Evolutionary conservation across 2,113 vertebrate genomes (phyloP).

Genomic region (Pachyramphus minor): DNA sequence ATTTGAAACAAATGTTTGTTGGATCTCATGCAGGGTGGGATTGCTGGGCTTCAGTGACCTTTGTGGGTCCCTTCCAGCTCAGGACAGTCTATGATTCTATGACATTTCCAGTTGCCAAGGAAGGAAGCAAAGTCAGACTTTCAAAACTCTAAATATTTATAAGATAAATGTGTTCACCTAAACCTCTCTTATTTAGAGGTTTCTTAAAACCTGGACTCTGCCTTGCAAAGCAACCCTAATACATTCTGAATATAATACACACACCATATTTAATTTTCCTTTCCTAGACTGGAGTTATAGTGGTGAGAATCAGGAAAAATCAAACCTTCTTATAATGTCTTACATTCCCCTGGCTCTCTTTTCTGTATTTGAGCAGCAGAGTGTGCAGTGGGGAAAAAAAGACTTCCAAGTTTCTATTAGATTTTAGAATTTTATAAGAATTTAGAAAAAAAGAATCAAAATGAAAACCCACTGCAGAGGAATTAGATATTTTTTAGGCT

Average conservation of each 20-base stretch:
- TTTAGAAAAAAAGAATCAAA: not conserved
- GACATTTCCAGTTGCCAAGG: not conserved
- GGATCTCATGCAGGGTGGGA: not conserved
- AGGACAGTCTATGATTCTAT: not conserved
- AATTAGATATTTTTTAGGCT: not conserved
- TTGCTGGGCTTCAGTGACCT: not conserved
- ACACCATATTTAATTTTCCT: not conserved
- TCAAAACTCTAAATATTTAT: not conserved
- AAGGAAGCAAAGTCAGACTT: not conserved
- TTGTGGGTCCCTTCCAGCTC: not conserved
- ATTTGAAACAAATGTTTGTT: not conserved
- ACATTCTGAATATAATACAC: not conserved
- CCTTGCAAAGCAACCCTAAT: not conserved
- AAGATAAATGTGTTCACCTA: not conserved
- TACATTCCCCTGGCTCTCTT: not conserved
- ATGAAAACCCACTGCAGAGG: not conserved
- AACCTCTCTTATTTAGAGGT: not conserved
- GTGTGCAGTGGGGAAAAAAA: accelerated
- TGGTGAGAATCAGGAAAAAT: not conserved
- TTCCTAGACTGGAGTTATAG: not conserved
- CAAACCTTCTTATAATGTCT: not conserved
- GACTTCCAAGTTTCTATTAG: not conserved
- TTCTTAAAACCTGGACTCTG: not conserved
- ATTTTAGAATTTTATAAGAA: not conserved
- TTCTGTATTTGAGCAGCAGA: not conserved